Evolutionary conservation across 2,113 vertebrate genomes (phyloP), one percentile per base, ranked within the genome.

Genomic region (Phoenicopterus ruber): DNA sequence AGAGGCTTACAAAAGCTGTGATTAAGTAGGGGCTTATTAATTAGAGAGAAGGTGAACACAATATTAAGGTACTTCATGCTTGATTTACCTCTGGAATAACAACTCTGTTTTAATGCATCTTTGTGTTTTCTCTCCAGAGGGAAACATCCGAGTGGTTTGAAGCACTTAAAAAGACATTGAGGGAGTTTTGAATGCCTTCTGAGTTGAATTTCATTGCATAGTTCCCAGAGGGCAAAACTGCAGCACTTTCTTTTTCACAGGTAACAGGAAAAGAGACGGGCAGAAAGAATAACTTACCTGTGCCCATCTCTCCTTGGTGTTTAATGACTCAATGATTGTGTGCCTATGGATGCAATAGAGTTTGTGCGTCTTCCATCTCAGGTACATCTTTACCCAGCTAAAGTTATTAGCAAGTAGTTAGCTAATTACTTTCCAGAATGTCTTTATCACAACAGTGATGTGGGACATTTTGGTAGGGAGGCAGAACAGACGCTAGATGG

Each of bases 361-460:
- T 28, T 42, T 14, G 42, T 28, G 29, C 6, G 1, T 44, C 44
- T 44, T 25, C 42, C 13, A 4, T 2, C 25, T 66, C 46, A 15
- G 46, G 1, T 26, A 2, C 26, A 4, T 15, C 18, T 52, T 26
- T n/a, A 32, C 8, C 4, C 57, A 54, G 50, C 31, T 25, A 6
- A 26, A 22, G 20, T 11, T 50, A 7, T 6, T 2, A 55, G 52
- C 76, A 9, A 2, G 17, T 16, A 52, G n/a, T 11, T 21, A 17
- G 0, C 17, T 11, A n/a, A 4, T 13, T 50, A 26, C 25, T 50
- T n/a, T 26, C 28, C 38, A 10, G 61, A 3, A 28, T 4, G 66
- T 6, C 29, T 44, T 3, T 13, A 3, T 8, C 9, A 3, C 36
- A 29, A 2, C 8, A 3, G 0, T 0, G 14, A 6, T 8, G 3